Base-by-base conservation (phyloP, 2,113 vertebrate genomes). In the Anhinga anhinga region DNA sequence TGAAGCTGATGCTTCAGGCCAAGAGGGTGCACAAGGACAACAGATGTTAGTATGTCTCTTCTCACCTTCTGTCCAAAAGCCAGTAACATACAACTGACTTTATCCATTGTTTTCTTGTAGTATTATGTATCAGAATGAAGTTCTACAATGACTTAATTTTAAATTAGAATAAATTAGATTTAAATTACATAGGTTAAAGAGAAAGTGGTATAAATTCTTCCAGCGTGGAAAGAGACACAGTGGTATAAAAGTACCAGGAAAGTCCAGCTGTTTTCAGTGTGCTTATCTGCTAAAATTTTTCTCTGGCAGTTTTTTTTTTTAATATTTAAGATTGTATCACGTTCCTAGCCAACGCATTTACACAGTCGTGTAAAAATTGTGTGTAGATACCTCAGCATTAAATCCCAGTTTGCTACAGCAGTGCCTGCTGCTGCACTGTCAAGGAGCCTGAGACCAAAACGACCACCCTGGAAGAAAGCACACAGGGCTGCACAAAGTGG, bases 341-440 rank as follows among this genome's bases (percentile, higher is more conserved):
- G 0, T 38, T 58, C 34, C 42, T 58, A 45, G 61, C 38, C 34
- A 14, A 15, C 13, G 11, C 10, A 38, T 25, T 69, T 74, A 45
- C 29, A 56, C 7, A 10, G 20, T 17, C 25, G 6, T 45, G 13
- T 49, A 45, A 72, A 86, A 42, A 29, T 4, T 25, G 44, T 4
- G 34, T 61, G 66, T 34, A 62, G 42, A 8, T 50, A 22, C 12
- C 47, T 44, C 42, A 22, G 49, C 34, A 7, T 29, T 55, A 79
- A 29, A 67, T 45, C 42, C 55, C 59, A 14, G 12, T 13, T 56
- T 0, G 1, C 30, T 25, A 5, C 3, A 26, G 59, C 38, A 29
- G 1, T 45, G 53, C 53, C 17, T 53, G 44, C 29, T 65, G 63
- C 44, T 12, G 42, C 32, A 2, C 25, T 3, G 44, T 5, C 17